Evolutionary conservation across 2,888 invertebrate genomes (phyloP).

Genomic region (Agrenia bidenticulata): DNA sequence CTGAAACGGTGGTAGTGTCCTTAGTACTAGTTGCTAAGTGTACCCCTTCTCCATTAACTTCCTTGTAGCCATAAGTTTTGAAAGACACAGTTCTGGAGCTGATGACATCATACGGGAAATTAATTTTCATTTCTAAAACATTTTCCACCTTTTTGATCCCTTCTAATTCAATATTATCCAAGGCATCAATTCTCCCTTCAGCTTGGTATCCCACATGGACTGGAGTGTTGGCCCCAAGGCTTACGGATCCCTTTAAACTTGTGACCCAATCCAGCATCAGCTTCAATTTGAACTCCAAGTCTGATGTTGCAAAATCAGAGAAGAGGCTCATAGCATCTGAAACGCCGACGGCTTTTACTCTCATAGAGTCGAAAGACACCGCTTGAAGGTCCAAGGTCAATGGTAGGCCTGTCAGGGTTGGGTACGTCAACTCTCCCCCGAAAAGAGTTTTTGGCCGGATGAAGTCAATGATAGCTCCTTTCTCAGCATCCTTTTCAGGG

Average conservation of each 20-base stretch:
- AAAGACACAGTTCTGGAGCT: background rate
- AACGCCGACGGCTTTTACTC: background rate
- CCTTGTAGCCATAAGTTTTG: background rate
- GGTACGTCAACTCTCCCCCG: constrained; percentile 15
- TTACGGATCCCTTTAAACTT: background rate
- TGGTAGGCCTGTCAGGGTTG: constrained; percentile 29
- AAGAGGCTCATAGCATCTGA: background rate
- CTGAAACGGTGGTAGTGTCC: too few relatives aligned
- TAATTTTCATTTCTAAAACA: constrained; percentile 6
- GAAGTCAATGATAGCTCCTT: constrained; percentile 9
- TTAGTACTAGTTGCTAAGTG: too few relatives aligned
- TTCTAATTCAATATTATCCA: constrained; percentile 18
- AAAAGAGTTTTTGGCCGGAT: constrained; percentile 10
- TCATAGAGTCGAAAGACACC: constrained; percentile 1
- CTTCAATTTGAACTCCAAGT: background rate
- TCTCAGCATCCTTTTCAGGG: background rate
- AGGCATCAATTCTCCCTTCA: constrained; percentile 13
- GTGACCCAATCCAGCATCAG: background rate
- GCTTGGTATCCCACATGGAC: constrained; percentile 8
- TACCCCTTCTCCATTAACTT: constrained; percentile 13
- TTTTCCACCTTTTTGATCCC: constrained; percentile 3
- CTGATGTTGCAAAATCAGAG: background rate
- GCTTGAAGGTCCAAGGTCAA: constrained; percentile 3
- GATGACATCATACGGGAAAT: constrained; percentile 16
- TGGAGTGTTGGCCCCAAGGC: constrained; percentile 23